Evolutionary conservation across 2,888 invertebrate genomes (phyloP), one percentile per base, ranked within the genome.

Genomic region (Caenorhabditis parvicauda): DNA sequence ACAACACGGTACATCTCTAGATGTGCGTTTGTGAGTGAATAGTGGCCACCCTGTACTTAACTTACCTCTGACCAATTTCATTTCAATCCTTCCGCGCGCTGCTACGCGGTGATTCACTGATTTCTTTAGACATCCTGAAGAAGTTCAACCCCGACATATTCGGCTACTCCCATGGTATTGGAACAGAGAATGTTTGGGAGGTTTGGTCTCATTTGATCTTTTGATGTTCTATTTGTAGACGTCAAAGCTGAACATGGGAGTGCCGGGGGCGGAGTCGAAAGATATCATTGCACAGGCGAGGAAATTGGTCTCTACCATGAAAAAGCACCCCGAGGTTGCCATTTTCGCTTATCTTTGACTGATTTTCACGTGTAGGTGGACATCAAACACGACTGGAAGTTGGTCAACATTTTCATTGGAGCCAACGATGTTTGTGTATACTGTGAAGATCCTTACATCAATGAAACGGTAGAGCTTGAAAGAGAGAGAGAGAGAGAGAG

Each of bases 71-170:
- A 24, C 25, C 25, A 45, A n/a, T 21, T 25, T 27, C 25, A 9
- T 41, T 41, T 41, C 14, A 41, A n/a, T 1, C 9, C n/a, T n/a
- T n/a, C n/a, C n/a, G n/a, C n/a, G n/a, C n/a, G n/a, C n/a, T n/a
- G n/a, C n/a, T n/a, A n/a, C 19, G 9, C 1, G 1, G 9, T 35
- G 12, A 12, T 35, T 35, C 1, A n/a, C n/a, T 14, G 28, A 43
- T 9, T 3, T 9, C 54, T 71, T 39, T 47, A 74, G 74, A 89
- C 77, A 87, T 89, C 74, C 82, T 89, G 45, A 86, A 88, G 84
- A 87, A 87, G 82, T 89, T 87, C 83, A 89, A 89, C 80, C 87
- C 88, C 0, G 83, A 85, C 50, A 75, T 89, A 53, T 86, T 86
- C 0, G 89, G 73, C 9, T 54, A 48, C 7, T 70, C 71, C 4